Conservation (phyloP, 2,888 invertebrate genomes). For the Gonocerus acuteangulatus region DNA sequence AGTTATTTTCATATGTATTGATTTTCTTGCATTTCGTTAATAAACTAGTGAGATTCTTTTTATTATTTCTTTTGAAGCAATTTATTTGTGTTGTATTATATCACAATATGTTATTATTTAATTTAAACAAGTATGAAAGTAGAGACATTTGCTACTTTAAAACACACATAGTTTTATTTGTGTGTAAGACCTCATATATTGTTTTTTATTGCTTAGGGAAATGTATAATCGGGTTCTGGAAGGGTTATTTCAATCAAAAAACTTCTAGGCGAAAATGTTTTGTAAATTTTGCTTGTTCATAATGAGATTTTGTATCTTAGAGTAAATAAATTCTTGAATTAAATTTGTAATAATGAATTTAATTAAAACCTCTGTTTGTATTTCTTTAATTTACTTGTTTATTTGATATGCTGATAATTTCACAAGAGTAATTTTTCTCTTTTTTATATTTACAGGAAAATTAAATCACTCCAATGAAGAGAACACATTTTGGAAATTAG, state of each 20-base stretch:
- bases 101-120: constrained; percentile 17
- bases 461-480: constrained; percentile 43
- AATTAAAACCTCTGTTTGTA: constrained; percentile 33
- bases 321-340: constrained; percentile 31
- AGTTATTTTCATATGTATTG: constrained; percentile 21
- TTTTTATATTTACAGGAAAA: constrained; percentile 46
- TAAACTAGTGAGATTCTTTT: constrained; percentile 12
- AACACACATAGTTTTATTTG: constrained; percentile 16
- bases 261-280: constrained; percentile 54
- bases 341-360: constrained; percentile 29
- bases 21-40: background rate
- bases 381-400: constrained; percentile 16
- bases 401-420: constrained; percentile 12
- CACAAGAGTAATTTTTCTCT: constrained; percentile 35
- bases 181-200: constrained; percentile 27
- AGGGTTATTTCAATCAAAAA: constrained; percentile 72
- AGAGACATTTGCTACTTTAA: constrained; percentile 20
- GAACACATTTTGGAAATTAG: constrained; percentile 45
- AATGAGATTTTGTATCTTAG: constrained; percentile 33
- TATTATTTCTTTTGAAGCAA: constrained; percentile 5
- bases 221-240: constrained; percentile 73
- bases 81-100: constrained; percentile 22
- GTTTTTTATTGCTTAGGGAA: constrained; percentile 52
- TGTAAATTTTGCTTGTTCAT: constrained; percentile 30
- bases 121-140: constrained; percentile 12